Evolutionary conservation across 1,140 invertebrate genomes (phyloP).

Genomic region (Drosophila nigromelanica): DNA sequence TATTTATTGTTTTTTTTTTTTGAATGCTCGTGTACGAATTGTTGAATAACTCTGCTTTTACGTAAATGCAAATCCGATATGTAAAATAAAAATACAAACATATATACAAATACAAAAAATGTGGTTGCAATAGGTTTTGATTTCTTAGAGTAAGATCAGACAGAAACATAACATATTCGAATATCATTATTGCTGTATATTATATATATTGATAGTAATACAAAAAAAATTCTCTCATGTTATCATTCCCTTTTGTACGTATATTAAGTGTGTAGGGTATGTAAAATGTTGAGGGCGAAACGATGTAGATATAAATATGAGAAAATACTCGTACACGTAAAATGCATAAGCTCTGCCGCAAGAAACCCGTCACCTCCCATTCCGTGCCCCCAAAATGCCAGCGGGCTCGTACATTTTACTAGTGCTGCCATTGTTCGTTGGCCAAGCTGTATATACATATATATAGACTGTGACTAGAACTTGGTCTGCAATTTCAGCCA

Average conservation of each 20-base stretch:
- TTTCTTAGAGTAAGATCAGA: background rate
- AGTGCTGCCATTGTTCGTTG: constrained; percentile 28
- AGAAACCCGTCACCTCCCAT: constrained; percentile 2
- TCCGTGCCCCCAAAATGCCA: background rate
- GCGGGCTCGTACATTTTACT: constrained; percentile 14
- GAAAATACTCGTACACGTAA: constrained; percentile 34
- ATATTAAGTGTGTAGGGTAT: constrained; percentile 1
- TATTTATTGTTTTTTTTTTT: no score
- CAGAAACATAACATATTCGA: background rate
- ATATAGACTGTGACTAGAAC: constrained; percentile 44
- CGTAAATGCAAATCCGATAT: background rate
- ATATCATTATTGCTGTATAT: no score
- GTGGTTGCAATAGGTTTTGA: no score
- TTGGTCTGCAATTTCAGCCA: constrained; percentile 1
- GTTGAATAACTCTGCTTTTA: no score
- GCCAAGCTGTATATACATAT: background rate
- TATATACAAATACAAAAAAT: no score
- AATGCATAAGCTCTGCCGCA: constrained; percentile 36
- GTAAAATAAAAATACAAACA: background rate
- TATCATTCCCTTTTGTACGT: background rate
- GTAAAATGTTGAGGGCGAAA: constrained; percentile 38
- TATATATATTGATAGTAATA: no score
- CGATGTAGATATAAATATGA: constrained; percentile 52
- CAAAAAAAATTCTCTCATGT: no score
- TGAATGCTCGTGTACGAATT: no score